Evolutionary conservation across 2,113 vertebrate species (phyloP).

Genomic region (Anoplopoma fimbria): DNA sequence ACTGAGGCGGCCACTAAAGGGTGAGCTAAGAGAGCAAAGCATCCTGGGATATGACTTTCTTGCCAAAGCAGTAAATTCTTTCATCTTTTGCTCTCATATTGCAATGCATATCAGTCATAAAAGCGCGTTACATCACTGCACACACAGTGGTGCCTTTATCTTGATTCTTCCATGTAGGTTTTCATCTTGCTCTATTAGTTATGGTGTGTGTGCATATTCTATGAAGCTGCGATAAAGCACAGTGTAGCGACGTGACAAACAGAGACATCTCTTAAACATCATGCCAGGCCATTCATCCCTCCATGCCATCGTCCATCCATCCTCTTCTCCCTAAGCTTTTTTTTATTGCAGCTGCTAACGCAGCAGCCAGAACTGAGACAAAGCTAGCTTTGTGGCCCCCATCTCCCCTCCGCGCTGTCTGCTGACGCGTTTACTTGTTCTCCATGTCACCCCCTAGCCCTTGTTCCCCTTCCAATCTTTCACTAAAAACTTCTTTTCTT

Average conservation of each 20-base stretch:
- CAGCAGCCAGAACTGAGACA: constrained; percentile 81
- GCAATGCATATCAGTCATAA: constrained; percentile 68
- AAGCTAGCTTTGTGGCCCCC: constrained; percentile 83
- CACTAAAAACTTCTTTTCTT: constrained; percentile 79
- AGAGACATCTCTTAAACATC: constrained; percentile 79
- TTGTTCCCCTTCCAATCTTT: constrained; percentile 74
- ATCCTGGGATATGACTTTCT: constrained; percentile 69
- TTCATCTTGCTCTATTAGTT: constrained; percentile 43
- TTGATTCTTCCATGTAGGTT: constrained; percentile 46
- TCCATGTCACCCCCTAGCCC: constrained; percentile 69
- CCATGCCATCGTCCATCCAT: constrained; percentile 64
- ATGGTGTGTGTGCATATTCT: constrained; percentile 67
- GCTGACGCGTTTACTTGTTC: constrained; percentile 81
- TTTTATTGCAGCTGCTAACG: constrained; percentile 85
- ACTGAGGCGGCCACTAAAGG: constrained; percentile 54
- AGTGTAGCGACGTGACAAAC: constrained; percentile 65
- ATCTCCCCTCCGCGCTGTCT: constrained; percentile 57
- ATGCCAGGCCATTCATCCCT: constrained; percentile 64
- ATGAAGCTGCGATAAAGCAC: constrained; percentile 57
- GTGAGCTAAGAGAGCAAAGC: constrained; percentile 62
- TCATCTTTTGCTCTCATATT: constrained; percentile 66
- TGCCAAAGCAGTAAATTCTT: constrained; percentile 56
- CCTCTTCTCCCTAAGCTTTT: constrained; percentile 63
- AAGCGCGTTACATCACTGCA: constrained; percentile 62
- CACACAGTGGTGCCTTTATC: constrained; percentile 65